phyloP scores from a whole-genome alignment of 2,888 invertebrate species.

The Drosophila subsilvestris region DNA sequence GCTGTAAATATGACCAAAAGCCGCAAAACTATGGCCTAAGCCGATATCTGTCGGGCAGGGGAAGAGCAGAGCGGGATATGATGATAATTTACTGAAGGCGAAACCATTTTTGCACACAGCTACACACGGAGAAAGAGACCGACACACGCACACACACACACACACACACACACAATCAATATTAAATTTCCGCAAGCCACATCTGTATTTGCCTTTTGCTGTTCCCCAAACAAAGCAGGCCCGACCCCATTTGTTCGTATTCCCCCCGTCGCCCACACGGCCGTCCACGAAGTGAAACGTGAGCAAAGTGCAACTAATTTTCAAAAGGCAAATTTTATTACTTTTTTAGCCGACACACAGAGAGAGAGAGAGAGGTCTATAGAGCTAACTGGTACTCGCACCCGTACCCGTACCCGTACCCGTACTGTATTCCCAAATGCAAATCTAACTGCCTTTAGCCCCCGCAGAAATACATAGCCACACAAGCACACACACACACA shows the following conservation, averaged over 20 bases:
- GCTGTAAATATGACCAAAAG: slow-evolving; percentile 69
- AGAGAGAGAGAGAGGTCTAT: slow-evolving; percentile 47
- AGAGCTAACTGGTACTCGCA: neutral
- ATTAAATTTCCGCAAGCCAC: slow-evolving; percentile 77
- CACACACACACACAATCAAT: slow-evolving; percentile 65
- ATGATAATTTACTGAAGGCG: slow-evolving; percentile 76
- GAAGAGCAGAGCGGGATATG: slow-evolving; percentile 40
- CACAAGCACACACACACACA: slow-evolving; percentile 9
- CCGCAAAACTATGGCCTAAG: slow-evolving; percentile 76
- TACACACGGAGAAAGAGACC: slow-evolving; percentile 18
- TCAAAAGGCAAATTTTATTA: slow-evolving; percentile 73
- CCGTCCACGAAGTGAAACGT: slow-evolving; percentile 52
- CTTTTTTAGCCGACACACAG: slow-evolving; percentile 41
- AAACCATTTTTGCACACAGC: slow-evolving; percentile 64
- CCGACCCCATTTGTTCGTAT: no score
- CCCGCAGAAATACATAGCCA: slow-evolving; percentile 12
- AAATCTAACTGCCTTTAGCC: slow-evolving; percentile 56
- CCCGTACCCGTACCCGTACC: no score
- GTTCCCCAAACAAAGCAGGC: neutral
- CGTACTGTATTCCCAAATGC: no score
- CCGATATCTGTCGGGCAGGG: slow-evolving; percentile 43
- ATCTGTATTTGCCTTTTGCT: slow-evolving; percentile 70
- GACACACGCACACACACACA: neutral
- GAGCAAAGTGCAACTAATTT: slow-evolving; percentile 74
- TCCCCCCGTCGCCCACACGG: neutral